Percentiles rank a stretch among this genome's conserved stretches.
Evolutionary conservation across 2,113 vertebrate genomes (phyloP).

Genomic region (Ellobius talpinus): DNA sequence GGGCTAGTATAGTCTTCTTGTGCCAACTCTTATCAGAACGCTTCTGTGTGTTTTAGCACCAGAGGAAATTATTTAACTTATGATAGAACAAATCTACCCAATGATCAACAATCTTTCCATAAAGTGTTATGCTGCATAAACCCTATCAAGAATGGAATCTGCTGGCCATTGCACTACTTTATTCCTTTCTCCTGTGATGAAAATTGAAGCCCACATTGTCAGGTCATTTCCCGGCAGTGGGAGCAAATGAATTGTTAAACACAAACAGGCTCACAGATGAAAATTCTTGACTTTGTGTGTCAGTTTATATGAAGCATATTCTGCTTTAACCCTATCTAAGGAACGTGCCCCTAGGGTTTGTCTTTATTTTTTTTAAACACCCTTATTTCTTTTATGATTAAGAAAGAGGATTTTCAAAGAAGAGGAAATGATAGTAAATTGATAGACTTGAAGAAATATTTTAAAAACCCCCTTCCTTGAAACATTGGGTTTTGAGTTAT

Average conservation of each 20-base stretch:
- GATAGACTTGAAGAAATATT: slow-evolving; percentile 33
- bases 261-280: background rate
- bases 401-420: background rate
- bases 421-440: background rate
- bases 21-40: background rate
- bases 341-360: background rate
- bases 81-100: slow-evolving; percentile 25
- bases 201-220: background rate
- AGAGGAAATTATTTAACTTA: slow-evolving; percentile 42
- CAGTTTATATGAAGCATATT: background rate
- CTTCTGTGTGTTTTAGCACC: background rate
- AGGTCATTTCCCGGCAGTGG: background rate
- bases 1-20: background rate
- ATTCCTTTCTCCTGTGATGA: background rate
- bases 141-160: background rate
- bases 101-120: background rate
- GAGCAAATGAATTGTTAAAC: background rate
- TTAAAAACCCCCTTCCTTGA: background rate
- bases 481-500: background rate
- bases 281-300: background rate
- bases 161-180: background rate
- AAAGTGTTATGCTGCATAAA: background rate
- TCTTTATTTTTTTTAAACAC: background rate
- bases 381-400: background rate
- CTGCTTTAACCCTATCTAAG: background rate